These are phyloP conservation scores for Mobula birostris DNA, from an alignment of 2,113 vertebrate species.

Conservation along the genomic window DNA sequence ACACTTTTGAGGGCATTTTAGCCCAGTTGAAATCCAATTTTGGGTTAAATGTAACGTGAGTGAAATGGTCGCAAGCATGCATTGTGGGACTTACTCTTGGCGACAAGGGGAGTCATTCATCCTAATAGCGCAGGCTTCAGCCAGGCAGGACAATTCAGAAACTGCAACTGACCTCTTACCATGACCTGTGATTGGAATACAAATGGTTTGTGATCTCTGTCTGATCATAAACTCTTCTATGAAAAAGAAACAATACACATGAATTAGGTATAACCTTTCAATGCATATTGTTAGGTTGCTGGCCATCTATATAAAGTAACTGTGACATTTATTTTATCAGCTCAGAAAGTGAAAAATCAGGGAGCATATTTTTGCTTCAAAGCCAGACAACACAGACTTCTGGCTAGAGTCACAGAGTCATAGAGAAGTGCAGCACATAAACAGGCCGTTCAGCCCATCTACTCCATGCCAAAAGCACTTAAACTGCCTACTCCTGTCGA, in stretches of 20 bases:
- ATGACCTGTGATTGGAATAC: neutral
- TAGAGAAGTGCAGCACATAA: too few species aligned
- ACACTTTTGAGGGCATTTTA: too few species aligned
- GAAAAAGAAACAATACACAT: neutral
- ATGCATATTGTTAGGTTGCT: neutral
- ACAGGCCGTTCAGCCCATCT: too few species aligned
- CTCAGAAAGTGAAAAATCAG: neutral
- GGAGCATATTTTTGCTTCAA: neutral
- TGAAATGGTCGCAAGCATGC: neutral
- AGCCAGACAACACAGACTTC: neutral
- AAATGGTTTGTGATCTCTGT: neutral
- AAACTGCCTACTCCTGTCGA: too few species aligned
- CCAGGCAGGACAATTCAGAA: neutral
- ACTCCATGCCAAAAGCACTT: too few species aligned
- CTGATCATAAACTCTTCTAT: neutral
- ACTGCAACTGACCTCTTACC: neutral
- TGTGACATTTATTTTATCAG: neutral
- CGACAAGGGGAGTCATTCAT: neutral
- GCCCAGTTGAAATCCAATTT: too few species aligned
- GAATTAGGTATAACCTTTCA: neutral
- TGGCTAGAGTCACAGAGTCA: neutral
- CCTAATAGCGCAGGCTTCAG: neutral
- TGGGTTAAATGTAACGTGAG: neutral
- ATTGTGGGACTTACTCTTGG: neutral
- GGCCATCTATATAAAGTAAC: neutral